Evolutionary conservation across 2,888 invertebrate genomes (phyloP).

Genomic region (Fragum whitleyi): DNA sequence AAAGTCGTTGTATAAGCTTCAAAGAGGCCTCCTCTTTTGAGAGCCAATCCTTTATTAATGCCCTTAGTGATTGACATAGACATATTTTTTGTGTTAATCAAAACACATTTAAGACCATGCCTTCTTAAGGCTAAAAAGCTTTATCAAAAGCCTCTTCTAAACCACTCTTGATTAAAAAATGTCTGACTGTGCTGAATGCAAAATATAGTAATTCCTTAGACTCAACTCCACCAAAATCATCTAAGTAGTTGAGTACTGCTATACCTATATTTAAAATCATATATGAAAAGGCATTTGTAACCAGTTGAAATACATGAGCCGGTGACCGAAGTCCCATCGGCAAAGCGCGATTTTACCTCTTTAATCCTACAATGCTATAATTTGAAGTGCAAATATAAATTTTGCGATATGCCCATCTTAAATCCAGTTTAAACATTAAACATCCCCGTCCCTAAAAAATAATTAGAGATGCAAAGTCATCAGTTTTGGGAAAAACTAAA

Average conservation of each 20-base stretch:
- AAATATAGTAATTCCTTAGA: constrained; percentile 11
- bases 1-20: neutral
- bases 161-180: constrained; percentile 27
- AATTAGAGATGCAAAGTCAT: too few relatives aligned
- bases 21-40: neutral
- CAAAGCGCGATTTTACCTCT: neutral
- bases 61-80: constrained; percentile 28
- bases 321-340: constrained; percentile 33
- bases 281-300: constrained; percentile 29
- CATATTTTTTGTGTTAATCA: constrained; percentile 24
- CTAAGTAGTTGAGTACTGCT: constrained; percentile 24
- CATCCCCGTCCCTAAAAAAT: neutral
- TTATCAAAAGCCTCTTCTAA: constrained; percentile 29
- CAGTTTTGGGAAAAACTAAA: too few relatives aligned
- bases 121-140: neutral
- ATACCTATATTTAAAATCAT: constrained; percentile 28
- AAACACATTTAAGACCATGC: constrained; percentile 30
- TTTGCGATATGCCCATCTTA: neutral
- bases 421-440: neutral
- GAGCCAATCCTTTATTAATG: constrained; percentile 28
- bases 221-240: constrained; percentile 23
- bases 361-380: neutral
- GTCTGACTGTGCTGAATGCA: constrained; percentile 16
- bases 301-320: constrained; percentile 34
- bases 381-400: constrained; percentile 1